Percentiles rank a stretch among this genome's conserved stretches.
These are phyloP conservation scores for Macrosiphum euphorbiae DNA, from an alignment of 2,888 invertebrate genomes.

Conservation along the genomic window DNA sequence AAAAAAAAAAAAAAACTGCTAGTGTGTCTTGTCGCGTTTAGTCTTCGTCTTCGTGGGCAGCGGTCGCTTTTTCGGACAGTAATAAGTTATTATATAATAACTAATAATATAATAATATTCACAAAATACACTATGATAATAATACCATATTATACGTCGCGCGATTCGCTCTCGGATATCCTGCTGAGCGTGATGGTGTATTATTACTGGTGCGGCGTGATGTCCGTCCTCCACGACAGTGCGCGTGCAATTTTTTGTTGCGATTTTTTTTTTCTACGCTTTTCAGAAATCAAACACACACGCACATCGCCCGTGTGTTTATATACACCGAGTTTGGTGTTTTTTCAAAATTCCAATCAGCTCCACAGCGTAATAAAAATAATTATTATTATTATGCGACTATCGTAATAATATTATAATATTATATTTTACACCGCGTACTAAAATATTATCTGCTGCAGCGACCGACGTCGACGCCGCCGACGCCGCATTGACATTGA, in stretches of 20 bases:
- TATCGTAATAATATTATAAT: too few species aligned
- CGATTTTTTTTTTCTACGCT: not conserved
- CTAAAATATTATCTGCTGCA: not conserved
- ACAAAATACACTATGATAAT: too few species aligned
- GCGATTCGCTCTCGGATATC: constrained; percentile 11
- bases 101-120: not conserved
- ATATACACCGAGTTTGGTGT: not conserved
- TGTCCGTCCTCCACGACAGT: not conserved
- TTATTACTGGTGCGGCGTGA: not conserved
- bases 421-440: not conserved
- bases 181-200: not conserved
- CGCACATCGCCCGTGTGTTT: not conserved
- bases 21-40: not conserved
- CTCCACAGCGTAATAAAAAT: not conserved
- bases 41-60: not conserved
- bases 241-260: not conserved
- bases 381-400: not conserved
- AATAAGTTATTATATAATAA: not conserved
- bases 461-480: not conserved
- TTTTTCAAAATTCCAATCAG: not conserved
- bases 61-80: not conserved
- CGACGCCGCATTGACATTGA: constrained; percentile 29
- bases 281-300: not conserved
- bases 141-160: not conserved
- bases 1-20: not conserved